Evolutionary conservation across 2,113 vertebrate species (phyloP).

Genomic region (Mus spicilegus): DNA sequence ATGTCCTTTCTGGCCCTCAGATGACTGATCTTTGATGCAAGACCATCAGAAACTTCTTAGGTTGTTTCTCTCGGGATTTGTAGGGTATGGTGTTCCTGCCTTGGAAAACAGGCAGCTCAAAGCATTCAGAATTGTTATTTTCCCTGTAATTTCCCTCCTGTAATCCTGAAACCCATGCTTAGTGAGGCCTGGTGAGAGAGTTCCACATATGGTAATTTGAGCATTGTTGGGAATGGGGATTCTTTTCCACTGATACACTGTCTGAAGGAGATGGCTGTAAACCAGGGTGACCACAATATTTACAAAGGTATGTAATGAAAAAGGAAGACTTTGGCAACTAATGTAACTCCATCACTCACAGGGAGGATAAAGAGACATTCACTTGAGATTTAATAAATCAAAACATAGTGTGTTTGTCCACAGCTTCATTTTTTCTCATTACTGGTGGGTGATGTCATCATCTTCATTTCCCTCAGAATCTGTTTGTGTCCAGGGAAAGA

Average conservation of each 20-base stretch:
- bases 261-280: constrained; percentile 82
- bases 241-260: constrained; percentile 84
- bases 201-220: constrained; percentile 68
- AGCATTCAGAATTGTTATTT: constrained; percentile 5
- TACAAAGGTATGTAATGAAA: constrained; percentile 79
- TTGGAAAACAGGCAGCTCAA: not conserved
- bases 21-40: not conserved
- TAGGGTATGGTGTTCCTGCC: not conserved
- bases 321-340: constrained; percentile 77
- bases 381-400: constrained; percentile 79
- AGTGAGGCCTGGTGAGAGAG: not conserved
- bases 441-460: constrained; percentile 67
- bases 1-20: not conserved
- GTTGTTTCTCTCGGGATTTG: not conserved
- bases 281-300: constrained; percentile 80
- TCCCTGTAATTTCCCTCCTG: constrained; percentile 57
- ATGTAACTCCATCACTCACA: constrained; percentile 61
- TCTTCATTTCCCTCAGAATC: constrained; percentile 72
- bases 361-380: constrained; percentile 70
- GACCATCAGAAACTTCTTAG: not conserved
- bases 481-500: constrained; percentile 52
- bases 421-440: constrained; percentile 79
- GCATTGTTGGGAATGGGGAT: constrained; percentile 75
- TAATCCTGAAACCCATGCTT: not conserved
- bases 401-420: constrained; percentile 68